phyloP scores from a whole-genome alignment of 2,113 vertebrate species.

The Periophthalmus modestus region DNA sequence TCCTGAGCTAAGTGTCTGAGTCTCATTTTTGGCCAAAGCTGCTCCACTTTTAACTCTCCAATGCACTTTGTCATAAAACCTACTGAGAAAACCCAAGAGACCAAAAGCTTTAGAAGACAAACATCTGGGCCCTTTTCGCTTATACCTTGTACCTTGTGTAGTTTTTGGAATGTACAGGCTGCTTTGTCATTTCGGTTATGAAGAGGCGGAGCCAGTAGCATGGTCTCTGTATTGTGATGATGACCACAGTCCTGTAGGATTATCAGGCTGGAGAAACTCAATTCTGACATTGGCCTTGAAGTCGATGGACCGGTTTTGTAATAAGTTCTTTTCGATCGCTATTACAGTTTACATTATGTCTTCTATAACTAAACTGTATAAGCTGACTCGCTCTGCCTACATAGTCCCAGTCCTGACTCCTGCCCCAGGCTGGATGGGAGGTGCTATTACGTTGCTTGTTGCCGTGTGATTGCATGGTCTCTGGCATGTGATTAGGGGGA shows the following conservation, averaged over 20 bases:
- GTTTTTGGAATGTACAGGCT: no score
- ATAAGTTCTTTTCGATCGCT: no score
- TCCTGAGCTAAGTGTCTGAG: constrained; percentile 26
- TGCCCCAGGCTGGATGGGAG: constrained; percentile 37
- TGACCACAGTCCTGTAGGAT: no score
- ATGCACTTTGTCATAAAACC: background rate
- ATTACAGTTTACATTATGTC: background rate
- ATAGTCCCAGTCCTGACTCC: constrained; percentile 39
- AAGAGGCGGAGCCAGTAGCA: no score
- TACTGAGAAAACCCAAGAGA: background rate
- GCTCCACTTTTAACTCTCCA: constrained; percentile 35
- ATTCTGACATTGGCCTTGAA: no score
- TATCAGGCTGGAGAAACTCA: no score
- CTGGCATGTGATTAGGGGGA: constrained; percentile 74
- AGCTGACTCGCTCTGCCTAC: constrained; percentile 24
- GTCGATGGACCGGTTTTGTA: no score
- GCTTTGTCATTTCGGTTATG: no score
- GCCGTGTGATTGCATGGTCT: constrained; percentile 71
- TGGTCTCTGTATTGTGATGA: no score
- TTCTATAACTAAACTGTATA: constrained; percentile 18
- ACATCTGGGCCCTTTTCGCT: no score
- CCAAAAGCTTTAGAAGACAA: background rate
- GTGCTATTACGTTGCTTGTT: constrained; percentile 69
- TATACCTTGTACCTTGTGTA: no score
- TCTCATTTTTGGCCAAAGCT: constrained; percentile 48